phyloP scores from a whole-genome alignment of 2,113 vertebrate genomes.

The Myiozetetes cayanensis region DNA sequence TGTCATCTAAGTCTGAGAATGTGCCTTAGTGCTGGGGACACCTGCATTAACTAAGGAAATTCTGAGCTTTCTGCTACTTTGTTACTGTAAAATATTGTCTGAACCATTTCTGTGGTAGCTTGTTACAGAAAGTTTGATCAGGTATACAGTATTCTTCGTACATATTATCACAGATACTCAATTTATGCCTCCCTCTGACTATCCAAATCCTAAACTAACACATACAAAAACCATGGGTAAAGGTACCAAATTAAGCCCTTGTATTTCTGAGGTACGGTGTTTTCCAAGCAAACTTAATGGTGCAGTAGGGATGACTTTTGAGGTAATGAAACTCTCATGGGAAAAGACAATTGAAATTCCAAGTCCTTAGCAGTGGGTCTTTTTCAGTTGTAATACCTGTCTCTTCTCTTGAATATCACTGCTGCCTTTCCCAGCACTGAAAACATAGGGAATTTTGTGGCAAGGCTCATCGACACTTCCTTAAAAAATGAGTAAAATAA shows the following conservation, averaged over 20 bases:
- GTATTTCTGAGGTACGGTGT: background rate
- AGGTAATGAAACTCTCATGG: background rate
- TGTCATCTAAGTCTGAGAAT: background rate
- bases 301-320: background rate
- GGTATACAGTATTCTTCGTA: background rate
- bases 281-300: background rate
- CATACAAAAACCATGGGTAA: background rate
- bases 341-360: background rate
- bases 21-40: background rate
- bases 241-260: background rate
- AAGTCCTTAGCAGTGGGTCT: background rate
- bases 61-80: background rate
- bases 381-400: background rate
- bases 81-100: background rate
- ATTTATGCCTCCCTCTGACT: background rate
- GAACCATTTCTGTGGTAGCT: background rate
- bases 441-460: background rate
- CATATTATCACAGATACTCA: background rate
- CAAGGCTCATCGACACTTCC: background rate
- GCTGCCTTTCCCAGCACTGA: background rate
- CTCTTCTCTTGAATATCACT: background rate
- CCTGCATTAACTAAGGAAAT: background rate
- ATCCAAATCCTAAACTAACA: background rate
- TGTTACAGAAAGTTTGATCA: background rate
- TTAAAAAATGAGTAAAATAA: background rate